Percentiles rank a stretch among this genome's conserved stretches.
These are phyloP conservation scores for Felis chaus DNA, from an alignment of 2,113 vertebrate species.

Conservation along the genomic window DNA sequence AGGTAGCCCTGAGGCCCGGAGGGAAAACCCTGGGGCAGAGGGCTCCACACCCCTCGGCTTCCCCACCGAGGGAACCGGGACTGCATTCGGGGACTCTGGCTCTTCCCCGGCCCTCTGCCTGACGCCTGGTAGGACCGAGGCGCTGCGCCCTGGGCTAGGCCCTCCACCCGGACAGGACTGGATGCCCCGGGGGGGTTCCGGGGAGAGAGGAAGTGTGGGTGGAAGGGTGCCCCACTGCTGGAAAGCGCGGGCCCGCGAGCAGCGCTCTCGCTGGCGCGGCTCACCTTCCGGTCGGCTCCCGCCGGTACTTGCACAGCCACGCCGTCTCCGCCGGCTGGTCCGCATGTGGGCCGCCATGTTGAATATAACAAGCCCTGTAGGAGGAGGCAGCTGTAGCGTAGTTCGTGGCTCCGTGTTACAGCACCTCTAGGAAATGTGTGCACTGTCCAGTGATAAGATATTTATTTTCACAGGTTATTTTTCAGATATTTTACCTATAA, in stretches of 20 bases:
- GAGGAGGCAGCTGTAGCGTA: background rate
- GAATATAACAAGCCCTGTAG: constrained; percentile 49
- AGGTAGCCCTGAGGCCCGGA: background rate
- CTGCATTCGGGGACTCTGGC: background rate
- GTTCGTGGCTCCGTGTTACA: background rate
- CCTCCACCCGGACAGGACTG: background rate
- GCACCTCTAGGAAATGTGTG: background rate
- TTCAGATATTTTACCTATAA: background rate
- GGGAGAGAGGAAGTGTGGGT: constrained; percentile 14
- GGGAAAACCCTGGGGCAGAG: background rate
- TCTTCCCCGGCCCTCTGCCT: background rate
- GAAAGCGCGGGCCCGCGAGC: constrained; percentile 44
- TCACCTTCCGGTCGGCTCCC: constrained; percentile 95
- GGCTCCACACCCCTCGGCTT: background rate
- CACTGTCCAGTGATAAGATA: background rate
- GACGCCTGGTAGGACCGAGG: background rate
- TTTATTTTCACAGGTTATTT: background rate
- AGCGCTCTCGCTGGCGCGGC: background rate
- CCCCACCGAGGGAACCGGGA: background rate
- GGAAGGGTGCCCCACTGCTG: constrained; percentile 45
- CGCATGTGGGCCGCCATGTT: constrained; percentile 94
- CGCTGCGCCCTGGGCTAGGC: background rate
- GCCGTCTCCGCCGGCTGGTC: constrained; percentile 95
- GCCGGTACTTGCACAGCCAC: constrained; percentile 94
- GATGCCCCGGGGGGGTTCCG: background rate